Conservation (phyloP, 2,113 vertebrate genomes). For the Entomyzon cyanotis region DNA sequence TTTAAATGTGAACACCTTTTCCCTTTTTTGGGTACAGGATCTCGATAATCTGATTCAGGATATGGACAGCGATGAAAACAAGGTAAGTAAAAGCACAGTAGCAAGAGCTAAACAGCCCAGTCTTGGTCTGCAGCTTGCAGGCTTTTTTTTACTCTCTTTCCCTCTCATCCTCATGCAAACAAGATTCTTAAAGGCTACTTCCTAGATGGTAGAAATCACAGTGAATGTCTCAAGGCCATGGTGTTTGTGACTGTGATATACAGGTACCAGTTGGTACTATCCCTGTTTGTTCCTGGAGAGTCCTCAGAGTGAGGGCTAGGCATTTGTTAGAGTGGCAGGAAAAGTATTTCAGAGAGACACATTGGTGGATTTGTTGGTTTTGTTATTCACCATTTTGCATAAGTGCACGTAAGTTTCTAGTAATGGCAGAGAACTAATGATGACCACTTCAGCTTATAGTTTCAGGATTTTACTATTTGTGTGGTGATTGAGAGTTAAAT, state of each 20-base stretch:
- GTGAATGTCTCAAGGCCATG: neutral
- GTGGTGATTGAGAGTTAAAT: neutral
- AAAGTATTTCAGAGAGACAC: neutral
- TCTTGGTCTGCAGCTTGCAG: neutral
- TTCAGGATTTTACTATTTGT: neutral
- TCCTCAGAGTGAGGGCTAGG: neutral
- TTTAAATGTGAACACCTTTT: conserved; percentile 3
- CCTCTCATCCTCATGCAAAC: neutral
- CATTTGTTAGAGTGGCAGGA: neutral
- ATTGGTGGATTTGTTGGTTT: neutral
- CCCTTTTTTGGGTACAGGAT: conserved; percentile 78
- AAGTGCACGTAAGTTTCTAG: neutral
- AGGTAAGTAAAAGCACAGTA: conserved; percentile 75
- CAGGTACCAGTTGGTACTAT: neutral
- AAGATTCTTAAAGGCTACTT: neutral
- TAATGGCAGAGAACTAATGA: neutral
- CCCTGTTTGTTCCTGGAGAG: neutral
- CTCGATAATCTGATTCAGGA: conserved; percentile 92
- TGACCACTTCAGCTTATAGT: neutral
- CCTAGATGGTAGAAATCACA: neutral
- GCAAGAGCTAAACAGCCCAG: neutral
- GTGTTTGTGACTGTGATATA: neutral
- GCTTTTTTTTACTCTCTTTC: neutral
- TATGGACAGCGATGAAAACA: conserved; percentile 88
- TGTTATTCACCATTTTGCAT: neutral